These are phyloP conservation scores for Acrobasis repandana DNA, from an alignment of 2,888 invertebrate genomes.

Conservation along the genomic window DNA sequence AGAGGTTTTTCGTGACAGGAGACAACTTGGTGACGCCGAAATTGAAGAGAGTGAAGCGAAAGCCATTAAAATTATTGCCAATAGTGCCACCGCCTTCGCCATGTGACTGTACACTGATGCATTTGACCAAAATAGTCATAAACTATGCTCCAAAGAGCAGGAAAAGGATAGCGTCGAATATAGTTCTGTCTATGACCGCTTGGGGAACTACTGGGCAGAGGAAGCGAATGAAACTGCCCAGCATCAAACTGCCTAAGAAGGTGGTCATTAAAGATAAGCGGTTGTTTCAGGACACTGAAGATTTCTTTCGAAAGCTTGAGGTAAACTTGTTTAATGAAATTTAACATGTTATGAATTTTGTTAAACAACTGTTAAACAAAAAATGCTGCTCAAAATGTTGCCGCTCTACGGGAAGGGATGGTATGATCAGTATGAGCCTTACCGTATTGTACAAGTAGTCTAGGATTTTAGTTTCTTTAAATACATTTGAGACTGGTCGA, in stretches of 20 bases:
- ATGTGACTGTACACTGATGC: conserved; percentile 67
- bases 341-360: no score
- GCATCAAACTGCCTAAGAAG: conserved; percentile 55
- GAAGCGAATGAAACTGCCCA: conserved; percentile 65
- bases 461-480: no score
- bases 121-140: conserved; percentile 65
- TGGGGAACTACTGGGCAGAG: conserved; percentile 58
- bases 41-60: conserved; percentile 47
- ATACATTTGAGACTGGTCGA: no score
- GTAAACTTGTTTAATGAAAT: conserved; percentile 39
- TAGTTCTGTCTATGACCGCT: conserved; percentile 62
- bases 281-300: conserved; percentile 55
- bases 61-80: conserved; percentile 47
- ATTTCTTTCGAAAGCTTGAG: conserved; percentile 74
- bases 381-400: no score
- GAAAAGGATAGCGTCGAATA: conserved; percentile 63
- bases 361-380: no score
- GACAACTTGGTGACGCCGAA: conserved; percentile 53
- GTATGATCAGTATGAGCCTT: no score
- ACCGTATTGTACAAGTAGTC: no score
- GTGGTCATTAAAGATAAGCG: conserved; percentile 48
- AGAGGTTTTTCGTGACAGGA: conserved; percentile 50
- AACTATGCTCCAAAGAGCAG: conserved; percentile 61
- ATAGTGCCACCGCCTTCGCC: conserved; percentile 36
- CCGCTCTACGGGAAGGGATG: no score